phyloP scores from a whole-genome alignment of 2,113 vertebrate species.

The Crocuta crocuta region DNA sequence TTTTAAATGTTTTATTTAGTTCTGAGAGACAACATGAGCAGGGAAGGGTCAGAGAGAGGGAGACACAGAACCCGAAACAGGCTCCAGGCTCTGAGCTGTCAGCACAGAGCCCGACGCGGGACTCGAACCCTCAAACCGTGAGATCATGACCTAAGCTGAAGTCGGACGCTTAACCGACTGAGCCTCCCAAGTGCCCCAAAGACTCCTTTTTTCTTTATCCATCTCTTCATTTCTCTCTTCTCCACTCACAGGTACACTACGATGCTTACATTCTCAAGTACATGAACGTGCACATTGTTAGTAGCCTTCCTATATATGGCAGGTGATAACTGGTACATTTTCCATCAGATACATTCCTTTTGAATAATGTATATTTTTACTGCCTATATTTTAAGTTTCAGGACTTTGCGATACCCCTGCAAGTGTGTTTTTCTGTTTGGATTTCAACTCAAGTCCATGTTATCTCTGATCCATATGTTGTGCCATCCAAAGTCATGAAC shows the following conservation, averaged over 20 bases:
- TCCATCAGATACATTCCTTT: neutral
- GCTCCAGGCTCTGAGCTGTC: no score
- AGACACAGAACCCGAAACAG: no score
- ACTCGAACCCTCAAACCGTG: no score
- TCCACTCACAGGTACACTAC: neutral
- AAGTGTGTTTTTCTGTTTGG: neutral
- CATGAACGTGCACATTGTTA: rapidly evolving
- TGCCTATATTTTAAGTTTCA: neutral
- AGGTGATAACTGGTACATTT: neutral
- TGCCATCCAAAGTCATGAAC: neutral
- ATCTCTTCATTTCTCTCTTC: neutral
- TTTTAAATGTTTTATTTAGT: no score
- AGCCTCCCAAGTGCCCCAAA: no score
- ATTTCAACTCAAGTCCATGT: neutral
- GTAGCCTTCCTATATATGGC: neutral
- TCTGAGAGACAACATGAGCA: no score
- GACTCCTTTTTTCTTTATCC: neutral
- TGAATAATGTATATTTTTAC: neutral
- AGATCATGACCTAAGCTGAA: no score
- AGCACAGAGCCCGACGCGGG: no score
- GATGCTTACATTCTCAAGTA: neutral
- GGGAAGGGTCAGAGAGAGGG: no score
- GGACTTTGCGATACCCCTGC: neutral
- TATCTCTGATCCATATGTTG: neutral
- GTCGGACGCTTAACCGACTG: no score